phyloP scores from a whole-genome alignment of 2,113 vertebrate species.

The Aepyceros melampus region DNA sequence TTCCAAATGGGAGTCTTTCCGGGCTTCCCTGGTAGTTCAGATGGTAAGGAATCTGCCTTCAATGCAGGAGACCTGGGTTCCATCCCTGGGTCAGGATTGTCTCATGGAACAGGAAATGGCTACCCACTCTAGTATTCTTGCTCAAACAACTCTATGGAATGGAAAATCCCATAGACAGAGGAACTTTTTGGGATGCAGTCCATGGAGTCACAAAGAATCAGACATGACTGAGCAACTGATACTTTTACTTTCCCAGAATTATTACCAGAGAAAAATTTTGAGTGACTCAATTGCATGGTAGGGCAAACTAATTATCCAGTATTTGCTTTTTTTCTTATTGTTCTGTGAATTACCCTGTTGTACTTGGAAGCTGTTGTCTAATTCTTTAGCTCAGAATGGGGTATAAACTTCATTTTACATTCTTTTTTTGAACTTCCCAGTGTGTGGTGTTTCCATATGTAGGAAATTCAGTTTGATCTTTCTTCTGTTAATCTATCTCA shows the following conservation, averaged over 20 bases:
- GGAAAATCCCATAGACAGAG: not conserved
- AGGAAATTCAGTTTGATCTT: not conserved
- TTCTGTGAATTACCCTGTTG: not conserved
- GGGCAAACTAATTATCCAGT: not conserved
- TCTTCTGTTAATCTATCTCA: not conserved
- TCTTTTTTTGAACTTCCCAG: not conserved
- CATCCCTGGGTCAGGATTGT: not conserved
- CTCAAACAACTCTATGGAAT: not conserved
- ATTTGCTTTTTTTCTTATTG: not conserved
- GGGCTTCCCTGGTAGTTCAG: not conserved
- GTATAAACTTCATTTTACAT: not conserved
- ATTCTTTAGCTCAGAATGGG: not conserved
- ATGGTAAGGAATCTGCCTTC: not conserved
- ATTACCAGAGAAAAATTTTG: not conserved
- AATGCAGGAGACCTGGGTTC: not conserved
- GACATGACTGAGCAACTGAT: not conserved
- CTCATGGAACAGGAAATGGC: not conserved
- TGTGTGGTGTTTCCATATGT: not conserved
- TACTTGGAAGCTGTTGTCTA: not conserved
- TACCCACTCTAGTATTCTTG: not conserved
- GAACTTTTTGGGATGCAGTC: not conserved
- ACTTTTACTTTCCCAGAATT: not conserved
- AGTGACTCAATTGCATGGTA: not conserved
- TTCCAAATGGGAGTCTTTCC: not conserved
- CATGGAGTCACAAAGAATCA: not conserved